phyloP scores from a whole-genome alignment of 2,888 invertebrate species.

The Dorcus hopei region DNA sequence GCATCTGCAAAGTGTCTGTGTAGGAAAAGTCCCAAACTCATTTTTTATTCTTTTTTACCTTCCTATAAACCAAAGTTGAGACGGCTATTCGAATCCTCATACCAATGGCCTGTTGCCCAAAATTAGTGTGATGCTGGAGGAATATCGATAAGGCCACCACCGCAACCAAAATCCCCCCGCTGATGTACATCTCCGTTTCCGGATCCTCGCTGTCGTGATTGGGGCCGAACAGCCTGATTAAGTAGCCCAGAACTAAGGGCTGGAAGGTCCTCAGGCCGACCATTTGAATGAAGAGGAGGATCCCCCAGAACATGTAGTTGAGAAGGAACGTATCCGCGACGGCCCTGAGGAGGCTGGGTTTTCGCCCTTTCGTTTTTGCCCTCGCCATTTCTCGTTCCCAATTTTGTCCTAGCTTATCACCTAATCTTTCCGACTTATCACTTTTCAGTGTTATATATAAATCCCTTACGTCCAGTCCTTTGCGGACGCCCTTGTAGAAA shows the following conservation, averaged over 20 bases:
- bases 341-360: conserved; percentile 58
- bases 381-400: conserved; percentile 59
- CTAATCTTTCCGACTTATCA: conserved; percentile 62
- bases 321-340: conserved; percentile 57
- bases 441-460: conserved; percentile 59
- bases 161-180: conserved; percentile 21
- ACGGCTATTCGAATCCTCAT: conserved; percentile 71
- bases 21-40: not conserved
- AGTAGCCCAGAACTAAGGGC: conserved; percentile 59
- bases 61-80: conserved; percentile 72
- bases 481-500: conserved; percentile 55
- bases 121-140: conserved; percentile 59
- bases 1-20: conserved; percentile 47
- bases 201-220: conserved; percentile 4
- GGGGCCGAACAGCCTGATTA: conserved; percentile 56
- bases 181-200: conserved; percentile 22
- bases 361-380: conserved; percentile 54
- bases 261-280: conserved; percentile 61
- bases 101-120: conserved; percentile 60
- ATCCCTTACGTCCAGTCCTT: conserved; percentile 62
- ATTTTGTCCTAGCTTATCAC: conserved; percentile 60
- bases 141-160: conserved; percentile 21
- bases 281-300: conserved; percentile 54
- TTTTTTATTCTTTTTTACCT: conserved; percentile 51
- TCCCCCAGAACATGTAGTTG: conserved; percentile 58